Base-by-base conservation (phyloP, 2,888 invertebrate genomes). In the Yponomeuta evonymella region DNA sequence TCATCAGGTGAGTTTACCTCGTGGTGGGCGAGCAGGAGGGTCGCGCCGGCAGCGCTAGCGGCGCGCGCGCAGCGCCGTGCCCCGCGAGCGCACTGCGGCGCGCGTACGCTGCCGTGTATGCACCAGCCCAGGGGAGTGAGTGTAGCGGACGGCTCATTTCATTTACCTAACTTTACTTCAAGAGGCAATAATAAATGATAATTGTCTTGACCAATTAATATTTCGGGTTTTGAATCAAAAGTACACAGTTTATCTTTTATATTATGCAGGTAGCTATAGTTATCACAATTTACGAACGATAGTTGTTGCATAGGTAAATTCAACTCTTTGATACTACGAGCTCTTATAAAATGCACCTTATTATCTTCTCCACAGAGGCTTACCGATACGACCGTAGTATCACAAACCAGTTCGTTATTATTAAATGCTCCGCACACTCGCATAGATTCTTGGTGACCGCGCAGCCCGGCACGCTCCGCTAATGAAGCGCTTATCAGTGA, bases 201-300 rank as follows among this genome's bases (percentile, higher is more conserved):
- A 23, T 30, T 70, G 70, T 74, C 73, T 73, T 62, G 77, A 70
- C 5, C 77, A 70, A 2, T 73, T 69, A 1, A 77, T 72, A 72
- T 75, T 75, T 2, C 75, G 74, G 2, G 71, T 76, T 48, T 69
- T 70, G n/a, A n/a, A n/a, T 6, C 77, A 36, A 64, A 9, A 29
- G 70, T 70, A 73, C 10, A 71, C 62, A n/a, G n/a, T 1, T 70
- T 72, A n/a, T 72, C 72, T 12, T 76, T 70, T n/a, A 10, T n/a
- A n/a, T n/a, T n/a, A n/a, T n/a, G n/a, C n/a, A n/a, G n/a, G n/a
- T n/a, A n/a, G n/a, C n/a, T n/a, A n/a, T n/a, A n/a, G n/a, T n/a
- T n/a, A n/a, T n/a, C n/a, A n/a, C n/a, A n/a, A n/a, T n/a, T n/a
- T n/a, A n/a, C n/a, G n/a, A n/a, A n/a, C n/a, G n/a, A n/a, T n/a